Percentiles rank a stretch among this genome's conserved stretches.
These are phyloP conservation scores for Drosophila watanabei DNA, from an alignment of 1,140 invertebrate species.

Conservation along the genomic window DNA sequence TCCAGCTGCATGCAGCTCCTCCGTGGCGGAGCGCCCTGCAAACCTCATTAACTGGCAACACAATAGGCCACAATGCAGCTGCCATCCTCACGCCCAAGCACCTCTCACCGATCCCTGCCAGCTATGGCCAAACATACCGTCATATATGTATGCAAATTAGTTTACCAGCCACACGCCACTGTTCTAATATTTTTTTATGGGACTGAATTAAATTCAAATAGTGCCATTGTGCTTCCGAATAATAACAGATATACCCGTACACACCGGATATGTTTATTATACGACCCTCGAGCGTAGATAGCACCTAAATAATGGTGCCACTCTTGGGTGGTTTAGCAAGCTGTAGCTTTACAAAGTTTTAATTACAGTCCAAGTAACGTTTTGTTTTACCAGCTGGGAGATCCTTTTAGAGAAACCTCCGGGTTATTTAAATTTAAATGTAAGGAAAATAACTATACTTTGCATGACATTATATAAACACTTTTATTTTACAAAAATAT, in stretches of 20 bases:
- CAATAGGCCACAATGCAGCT: constrained; percentile 40
- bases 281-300: background rate
- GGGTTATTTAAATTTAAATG: too few species aligned
- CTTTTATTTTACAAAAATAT: too few species aligned
- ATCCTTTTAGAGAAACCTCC: too few species aligned
- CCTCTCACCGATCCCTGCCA: background rate
- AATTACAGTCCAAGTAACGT: background rate
- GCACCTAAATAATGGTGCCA: constrained; percentile 11
- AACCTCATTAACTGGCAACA: constrained; percentile 37
- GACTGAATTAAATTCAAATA: constrained; percentile 39
- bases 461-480: too few species aligned
- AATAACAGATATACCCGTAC: constrained; percentile 15
- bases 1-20: constrained; percentile 5
- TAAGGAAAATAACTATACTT: too few species aligned
- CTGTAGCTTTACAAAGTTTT: background rate
- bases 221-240: background rate
- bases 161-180: constrained; percentile 19
- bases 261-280: constrained; percentile 26
- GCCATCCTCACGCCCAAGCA: background rate
- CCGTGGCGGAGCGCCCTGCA: constrained; percentile 6
- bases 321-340: background rate
- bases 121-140: constrained; percentile 8
- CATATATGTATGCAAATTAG: constrained; percentile 45
- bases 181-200: constrained; percentile 60
- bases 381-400: background rate